Evolutionary conservation across 2,113 vertebrate genomes (phyloP), one percentile per base, ranked within the genome.

Genomic region (Scytalopus superciliaris): DNA sequence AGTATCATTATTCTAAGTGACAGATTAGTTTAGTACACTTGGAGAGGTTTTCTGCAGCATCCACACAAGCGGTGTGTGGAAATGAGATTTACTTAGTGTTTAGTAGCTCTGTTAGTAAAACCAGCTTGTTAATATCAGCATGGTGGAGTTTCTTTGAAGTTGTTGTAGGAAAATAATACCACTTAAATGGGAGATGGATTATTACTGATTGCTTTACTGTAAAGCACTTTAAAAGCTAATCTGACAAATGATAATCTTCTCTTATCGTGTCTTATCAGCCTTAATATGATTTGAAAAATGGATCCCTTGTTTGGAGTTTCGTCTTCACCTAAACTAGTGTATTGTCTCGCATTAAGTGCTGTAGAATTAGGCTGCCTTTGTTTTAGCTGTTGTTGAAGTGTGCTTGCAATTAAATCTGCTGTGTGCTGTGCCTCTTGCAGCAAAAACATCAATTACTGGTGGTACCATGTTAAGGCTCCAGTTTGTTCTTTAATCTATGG

Each of bases 201-300:
- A 88, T 75, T 52, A 40, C 70, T 73, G 90, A 72, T 79, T 87
- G 67, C 74, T 87, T 75, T 79, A 31, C 90, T 62, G 62, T 60
- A 88, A 94, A 85, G 90, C 78, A 78, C 74, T 96, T 91, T 10
- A 53, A 68, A 77, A 92, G 87, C 68, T 91, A 90, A 85, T 85
- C 78, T 92, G 88, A 10, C 31, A 47, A 81, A 68, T 14, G 19
- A 19, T 94, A 76, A 93, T 94, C 92, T 89, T 56, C 68, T 94
- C 30, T 94, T 93, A 67, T 14, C 0, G 0, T 87, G 74, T 91
- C 12, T 94, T 87, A 91, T 18, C 75, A 7, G 62, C 63, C 56
- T 69, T 95, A 93, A 85, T 88, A 49, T 87, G 82, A 79, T 83
- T 93, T 83, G 55, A 62, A 85, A 74, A 94, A 80, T 53, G 12